phyloP scores from a whole-genome alignment of 2,113 vertebrate genomes.

The Clinocottus analis region DNA sequence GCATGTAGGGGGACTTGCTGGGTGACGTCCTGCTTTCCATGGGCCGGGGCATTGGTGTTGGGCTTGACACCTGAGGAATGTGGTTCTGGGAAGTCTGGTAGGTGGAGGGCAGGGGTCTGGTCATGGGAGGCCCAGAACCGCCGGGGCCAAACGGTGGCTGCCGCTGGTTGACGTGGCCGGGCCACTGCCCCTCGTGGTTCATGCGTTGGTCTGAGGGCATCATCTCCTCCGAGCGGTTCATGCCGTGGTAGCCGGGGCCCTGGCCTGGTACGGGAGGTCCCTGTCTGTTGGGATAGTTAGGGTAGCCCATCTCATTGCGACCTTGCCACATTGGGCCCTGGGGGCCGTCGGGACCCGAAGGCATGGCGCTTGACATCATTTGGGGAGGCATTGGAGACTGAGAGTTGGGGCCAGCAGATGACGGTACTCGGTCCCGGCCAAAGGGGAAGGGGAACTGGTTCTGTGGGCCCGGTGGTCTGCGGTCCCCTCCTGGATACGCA shows the following conservation, averaged over 20 bases:
- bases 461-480: constrained; percentile 90
- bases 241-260: constrained; percentile 90
- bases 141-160: constrained; percentile 93
- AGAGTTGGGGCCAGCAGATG: constrained; percentile 87
- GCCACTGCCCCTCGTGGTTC: constrained; percentile 96
- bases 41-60: constrained; percentile 92
- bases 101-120: constrained; percentile 91
- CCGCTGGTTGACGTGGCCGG: constrained; percentile 89
- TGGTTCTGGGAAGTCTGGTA: constrained; percentile 95
- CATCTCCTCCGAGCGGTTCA: constrained; percentile 96
- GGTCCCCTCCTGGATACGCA: constrained; percentile 88
- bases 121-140: constrained; percentile 89
- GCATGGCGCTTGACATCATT: constrained; percentile 91
- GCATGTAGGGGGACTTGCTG: constrained; percentile 96
- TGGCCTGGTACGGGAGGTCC: constrained; percentile 88
- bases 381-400: constrained; percentile 92
- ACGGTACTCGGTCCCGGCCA: constrained; percentile 90
- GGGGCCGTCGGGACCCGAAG: constrained; percentile 90
- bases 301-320: constrained; percentile 93
- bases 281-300: constrained; percentile 91
- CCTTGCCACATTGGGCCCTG: constrained; percentile 96
- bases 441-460: constrained; percentile 97
- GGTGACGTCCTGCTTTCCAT: constrained; percentile 96
- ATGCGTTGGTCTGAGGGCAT: constrained; percentile 95
- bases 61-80: constrained; percentile 98